phyloP scores from a whole-genome alignment of 35 echinoderm and acorn worm species.

The Heliocidaris erythrogramma region DNA sequence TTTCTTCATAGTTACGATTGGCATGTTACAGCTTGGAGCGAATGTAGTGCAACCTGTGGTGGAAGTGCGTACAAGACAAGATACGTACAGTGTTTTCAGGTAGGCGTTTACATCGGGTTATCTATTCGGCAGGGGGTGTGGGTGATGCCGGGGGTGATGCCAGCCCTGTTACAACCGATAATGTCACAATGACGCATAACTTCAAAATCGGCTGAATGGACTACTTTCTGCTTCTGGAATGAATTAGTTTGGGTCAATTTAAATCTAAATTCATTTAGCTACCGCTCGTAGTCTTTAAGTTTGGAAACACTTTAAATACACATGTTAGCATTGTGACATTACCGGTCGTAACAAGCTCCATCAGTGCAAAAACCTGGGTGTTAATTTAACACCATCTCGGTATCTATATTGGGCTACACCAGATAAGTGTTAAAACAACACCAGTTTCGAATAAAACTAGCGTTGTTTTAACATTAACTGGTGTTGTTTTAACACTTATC shows the following conservation, averaged over 20 bases:
- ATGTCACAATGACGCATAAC: not conserved
- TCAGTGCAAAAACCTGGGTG: too few species aligned
- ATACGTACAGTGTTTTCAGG: not conserved
- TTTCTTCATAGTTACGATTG: not conserved
- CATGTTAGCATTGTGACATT: too few species aligned
- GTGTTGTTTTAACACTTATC: too few species aligned
- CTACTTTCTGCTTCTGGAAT: not conserved
- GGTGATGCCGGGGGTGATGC: not conserved
- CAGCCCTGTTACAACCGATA: not conserved
- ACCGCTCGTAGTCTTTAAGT: not conserved
- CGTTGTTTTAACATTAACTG: too few species aligned
- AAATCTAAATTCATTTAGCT: not conserved
- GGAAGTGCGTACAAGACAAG: not conserved
- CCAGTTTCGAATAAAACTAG: too few species aligned
- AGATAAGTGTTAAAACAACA: too few species aligned
- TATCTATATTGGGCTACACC: too few species aligned
- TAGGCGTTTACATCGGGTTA: not conserved
- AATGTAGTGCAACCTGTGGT: not conserved
- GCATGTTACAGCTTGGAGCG: conserved; percentile 8
- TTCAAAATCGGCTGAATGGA: not conserved
- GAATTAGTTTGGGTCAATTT: not conserved
- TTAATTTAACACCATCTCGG: too few species aligned
- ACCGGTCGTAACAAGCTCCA: too few species aligned
- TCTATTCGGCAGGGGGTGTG: too few species aligned
- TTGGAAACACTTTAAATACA: not conserved